phyloP scores from a whole-genome alignment of 30 jellyfish, hydroid and myxozoan genomes.

The Chironex yamaguchii region DNA sequence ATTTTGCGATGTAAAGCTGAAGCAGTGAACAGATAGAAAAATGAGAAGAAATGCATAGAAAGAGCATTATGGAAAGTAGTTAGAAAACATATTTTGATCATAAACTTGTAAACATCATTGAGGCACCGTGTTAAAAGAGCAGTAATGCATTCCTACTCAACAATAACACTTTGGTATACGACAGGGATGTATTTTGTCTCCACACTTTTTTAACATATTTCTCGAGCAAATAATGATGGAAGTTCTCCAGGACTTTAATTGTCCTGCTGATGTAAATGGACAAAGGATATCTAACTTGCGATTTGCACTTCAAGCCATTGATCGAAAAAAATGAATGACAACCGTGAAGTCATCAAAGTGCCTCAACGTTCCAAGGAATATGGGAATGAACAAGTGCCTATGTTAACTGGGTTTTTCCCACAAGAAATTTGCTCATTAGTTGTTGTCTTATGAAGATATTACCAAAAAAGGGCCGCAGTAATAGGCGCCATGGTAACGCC shows the following conservation, averaged over 20 bases:
- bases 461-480: no score
- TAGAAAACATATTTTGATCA: slow-evolving; percentile 46
- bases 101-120: slow-evolving; percentile 46
- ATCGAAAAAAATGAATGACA: no score
- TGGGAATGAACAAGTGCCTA: no score
- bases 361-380: no score
- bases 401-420: no score
- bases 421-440: no score
- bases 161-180: slow-evolving; percentile 28
- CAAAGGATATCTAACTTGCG: slow-evolving; percentile 45
- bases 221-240: slow-evolving; percentile 58
- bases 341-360: no score
- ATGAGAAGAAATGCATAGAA: no score
- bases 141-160: slow-evolving; percentile 20
- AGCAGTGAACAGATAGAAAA: no score
- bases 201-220: slow-evolving; percentile 54
- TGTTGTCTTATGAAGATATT: no score
- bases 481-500: no score
- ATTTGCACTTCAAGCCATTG: slow-evolving; percentile 50
- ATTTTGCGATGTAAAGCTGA: no score
- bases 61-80: slow-evolving; percentile 14
- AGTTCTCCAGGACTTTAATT: slow-evolving; percentile 27
- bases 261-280: slow-evolving; percentile 39
- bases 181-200: slow-evolving; percentile 64
- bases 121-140: slow-evolving; percentile 26